phyloP scores from a whole-genome alignment of 2,113 vertebrate species.

The Eulacestoma nigropectus region DNA sequence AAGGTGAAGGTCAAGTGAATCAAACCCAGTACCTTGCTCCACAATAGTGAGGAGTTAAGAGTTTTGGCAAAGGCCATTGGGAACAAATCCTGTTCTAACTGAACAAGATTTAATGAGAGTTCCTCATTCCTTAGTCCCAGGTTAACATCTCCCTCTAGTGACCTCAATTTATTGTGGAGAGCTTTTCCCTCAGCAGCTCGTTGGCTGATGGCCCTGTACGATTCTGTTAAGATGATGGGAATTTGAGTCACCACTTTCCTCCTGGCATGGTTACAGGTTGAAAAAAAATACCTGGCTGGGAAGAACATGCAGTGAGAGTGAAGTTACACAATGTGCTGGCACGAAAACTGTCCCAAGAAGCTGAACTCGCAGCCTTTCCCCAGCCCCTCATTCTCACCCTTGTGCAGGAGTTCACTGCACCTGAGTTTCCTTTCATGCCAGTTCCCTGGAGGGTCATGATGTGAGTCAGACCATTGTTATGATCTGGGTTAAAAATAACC shows the following conservation, averaged over 20 bases:
- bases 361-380: neutral
- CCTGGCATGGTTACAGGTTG: neutral
- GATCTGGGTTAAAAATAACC: conserved; percentile 7
- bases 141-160: conserved; percentile 21
- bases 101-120: neutral
- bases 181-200: neutral
- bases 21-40: neutral
- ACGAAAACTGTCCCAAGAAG: neutral
- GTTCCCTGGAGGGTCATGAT: neutral
- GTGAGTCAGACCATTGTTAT: neutral
- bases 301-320: neutral
- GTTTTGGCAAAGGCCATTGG: neutral
- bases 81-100: neutral
- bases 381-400: neutral
- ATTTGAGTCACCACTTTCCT: conserved; percentile 4
- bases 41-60: neutral
- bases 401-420: neutral
- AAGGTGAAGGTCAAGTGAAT: neutral
- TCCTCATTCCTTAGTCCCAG: neutral
- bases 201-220: neutral
- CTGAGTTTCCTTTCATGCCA: neutral
- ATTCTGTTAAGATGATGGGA: neutral
- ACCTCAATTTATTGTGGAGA: neutral
- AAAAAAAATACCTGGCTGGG: conserved; percentile 29
- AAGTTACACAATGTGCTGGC: conserved; percentile 39